These are phyloP conservation scores for Archaeoteleia sp. DNA, from an alignment of 2,888 invertebrate genomes.

Conservation along the genomic window DNA sequence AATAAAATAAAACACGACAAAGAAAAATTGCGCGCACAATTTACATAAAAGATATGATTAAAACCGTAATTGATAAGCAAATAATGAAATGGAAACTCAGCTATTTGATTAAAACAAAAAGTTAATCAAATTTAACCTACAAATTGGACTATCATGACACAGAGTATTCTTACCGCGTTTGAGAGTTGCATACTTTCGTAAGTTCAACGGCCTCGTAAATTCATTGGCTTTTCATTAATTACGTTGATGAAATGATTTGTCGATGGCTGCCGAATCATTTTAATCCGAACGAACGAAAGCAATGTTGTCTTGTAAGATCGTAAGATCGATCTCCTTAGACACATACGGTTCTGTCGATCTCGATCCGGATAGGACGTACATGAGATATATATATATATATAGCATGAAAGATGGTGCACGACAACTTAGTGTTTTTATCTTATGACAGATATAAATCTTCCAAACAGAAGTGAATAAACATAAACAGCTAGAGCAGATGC, in stretches of 20 bases:
- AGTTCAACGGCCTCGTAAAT: conserved; percentile 27
- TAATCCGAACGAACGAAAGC: conserved; percentile 22
- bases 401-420: conserved; percentile 5
- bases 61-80: too few species aligned
- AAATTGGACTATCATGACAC: too few species aligned
- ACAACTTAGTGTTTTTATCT: conserved; percentile 20
- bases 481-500: not conserved
- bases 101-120: too few species aligned
- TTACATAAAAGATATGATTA: too few species aligned
- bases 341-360: conserved; percentile 22
- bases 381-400: conserved; percentile 13
- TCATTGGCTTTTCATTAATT: conserved; percentile 40
- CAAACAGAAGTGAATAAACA: conserved; percentile 9
- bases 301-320: conserved; percentile 36
- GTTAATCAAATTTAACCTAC: too few species aligned
- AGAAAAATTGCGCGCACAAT: too few species aligned
- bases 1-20: too few species aligned
- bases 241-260: conserved; percentile 39
- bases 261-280: conserved; percentile 45
- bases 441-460: conserved; percentile 20
- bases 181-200: conserved; percentile 20
- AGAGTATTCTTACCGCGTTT: too few species aligned
- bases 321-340: conserved; percentile 36
- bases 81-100: too few species aligned
- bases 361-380: conserved; percentile 30